Percentiles rank a stretch among this genome's conserved stretches.
These are phyloP conservation scores for Indri indri DNA, from an alignment of 2,113 vertebrate genomes.

Conservation along the genomic window DNA sequence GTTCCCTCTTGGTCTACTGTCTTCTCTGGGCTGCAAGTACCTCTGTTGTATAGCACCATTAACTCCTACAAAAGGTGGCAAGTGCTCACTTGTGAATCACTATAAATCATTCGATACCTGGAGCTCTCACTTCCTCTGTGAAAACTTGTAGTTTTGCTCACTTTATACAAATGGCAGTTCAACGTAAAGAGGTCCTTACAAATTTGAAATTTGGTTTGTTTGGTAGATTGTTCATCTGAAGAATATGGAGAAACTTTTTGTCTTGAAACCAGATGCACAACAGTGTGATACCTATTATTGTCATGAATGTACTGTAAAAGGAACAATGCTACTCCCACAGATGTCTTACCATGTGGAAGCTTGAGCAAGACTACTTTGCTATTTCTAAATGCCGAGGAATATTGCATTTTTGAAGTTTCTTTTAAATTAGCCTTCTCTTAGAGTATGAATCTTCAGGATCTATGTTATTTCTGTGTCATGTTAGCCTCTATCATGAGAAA, in stretches of 20 bases:
- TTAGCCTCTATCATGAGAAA: neutral
- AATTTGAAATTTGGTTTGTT: neutral
- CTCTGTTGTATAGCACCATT: neutral
- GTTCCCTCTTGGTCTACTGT: neutral
- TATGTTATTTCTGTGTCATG: neutral
- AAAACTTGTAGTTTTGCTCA: constrained; percentile 14
- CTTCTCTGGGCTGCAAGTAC: neutral
- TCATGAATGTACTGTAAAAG: neutral
- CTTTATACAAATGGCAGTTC: neutral
- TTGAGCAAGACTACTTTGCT: constrained; percentile 27
- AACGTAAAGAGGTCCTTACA: neutral
- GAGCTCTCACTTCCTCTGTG: neutral
- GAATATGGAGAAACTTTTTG: neutral
- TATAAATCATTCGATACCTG: neutral
- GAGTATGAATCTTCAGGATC: neutral
- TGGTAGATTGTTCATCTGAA: neutral
- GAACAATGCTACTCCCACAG: neutral
- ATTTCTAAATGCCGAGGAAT: constrained; percentile 34
- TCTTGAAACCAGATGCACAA: neutral
- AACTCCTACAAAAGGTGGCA: neutral
- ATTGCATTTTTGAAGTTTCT: neutral
- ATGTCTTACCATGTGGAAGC: neutral
- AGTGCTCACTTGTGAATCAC: neutral
- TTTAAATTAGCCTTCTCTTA: constrained; percentile 31
- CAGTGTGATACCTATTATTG: neutral